These are phyloP conservation scores for Drosophila willistoni DNA, from an alignment of 1,140 invertebrate species.

Conservation along the genomic window DNA sequence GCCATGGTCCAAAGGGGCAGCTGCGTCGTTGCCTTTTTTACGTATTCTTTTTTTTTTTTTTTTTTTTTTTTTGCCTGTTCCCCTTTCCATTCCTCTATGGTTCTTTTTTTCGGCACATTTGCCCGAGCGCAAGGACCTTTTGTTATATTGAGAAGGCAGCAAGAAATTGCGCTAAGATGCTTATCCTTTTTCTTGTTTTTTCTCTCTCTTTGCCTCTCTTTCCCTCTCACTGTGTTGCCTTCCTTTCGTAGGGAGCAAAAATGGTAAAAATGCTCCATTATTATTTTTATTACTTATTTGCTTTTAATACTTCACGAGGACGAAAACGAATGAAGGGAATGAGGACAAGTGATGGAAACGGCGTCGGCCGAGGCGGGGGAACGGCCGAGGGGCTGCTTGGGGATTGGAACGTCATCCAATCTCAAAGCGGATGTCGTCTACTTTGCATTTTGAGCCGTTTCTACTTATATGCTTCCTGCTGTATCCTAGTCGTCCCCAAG, in stretches of 20 bases:
- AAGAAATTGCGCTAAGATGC: constrained; percentile 82
- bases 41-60: constrained; percentile 4
- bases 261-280: constrained; percentile 82
- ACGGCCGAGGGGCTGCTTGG: not conserved
- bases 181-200: constrained; percentile 74
- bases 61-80: not conserved
- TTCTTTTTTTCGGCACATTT: constrained; percentile 77
- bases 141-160: constrained; percentile 82
- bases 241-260: constrained; percentile 70
- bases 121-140: constrained; percentile 79
- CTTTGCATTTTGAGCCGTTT: constrained; percentile 81
- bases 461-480: constrained; percentile 79
- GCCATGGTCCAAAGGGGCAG: constrained; percentile 62
- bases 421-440: constrained; percentile 81
- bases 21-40: constrained; percentile 50
- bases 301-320: constrained; percentile 82
- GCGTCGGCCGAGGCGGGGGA: constrained; percentile 12
- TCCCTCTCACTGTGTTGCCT: constrained; percentile 1
- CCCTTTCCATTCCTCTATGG: constrained; percentile 20
- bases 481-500: constrained; percentile 33
- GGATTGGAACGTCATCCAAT: constrained; percentile 72
- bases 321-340: constrained; percentile 30
- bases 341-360: constrained; percentile 14
- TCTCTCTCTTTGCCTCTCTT: constrained; percentile 11
- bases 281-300: constrained; percentile 83